Conservation (phyloP, 1,140 invertebrate species). For the Euglossa dilemma region DNA sequence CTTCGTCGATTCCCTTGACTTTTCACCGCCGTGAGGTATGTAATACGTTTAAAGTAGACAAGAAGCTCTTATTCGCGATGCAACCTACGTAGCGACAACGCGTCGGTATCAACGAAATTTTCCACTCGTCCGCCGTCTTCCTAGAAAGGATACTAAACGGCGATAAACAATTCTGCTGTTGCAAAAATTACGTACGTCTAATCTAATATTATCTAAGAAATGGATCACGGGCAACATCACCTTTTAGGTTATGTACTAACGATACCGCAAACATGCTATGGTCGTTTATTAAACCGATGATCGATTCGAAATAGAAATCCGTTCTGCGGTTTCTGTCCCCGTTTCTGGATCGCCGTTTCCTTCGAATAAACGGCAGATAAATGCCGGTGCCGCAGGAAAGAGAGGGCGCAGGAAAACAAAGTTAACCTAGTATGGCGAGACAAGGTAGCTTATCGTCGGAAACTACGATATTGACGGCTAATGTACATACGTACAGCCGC, state of each 20-base stretch:
- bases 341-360: neutral
- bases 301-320: neutral
- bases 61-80: conserved; percentile 39
- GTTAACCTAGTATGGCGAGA: conserved; percentile 7
- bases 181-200: neutral
- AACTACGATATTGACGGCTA: conserved; percentile 48
- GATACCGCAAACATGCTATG: neutral
- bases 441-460: conserved; percentile 45
- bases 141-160: neutral
- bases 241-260: neutral
- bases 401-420: neutral
- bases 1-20: conserved; percentile 63
- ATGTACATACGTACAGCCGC: conserved; percentile 28
- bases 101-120: conserved; percentile 40
- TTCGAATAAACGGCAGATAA: neutral
- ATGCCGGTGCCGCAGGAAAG: neutral
- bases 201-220: neutral
- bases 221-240: neutral
- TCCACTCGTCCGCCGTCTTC: neutral
- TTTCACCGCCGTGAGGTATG: conserved; percentile 58
- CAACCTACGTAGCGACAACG: conserved; percentile 3
- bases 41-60: conserved; percentile 43
- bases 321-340: too few relatives aligned
- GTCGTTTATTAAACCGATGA: neutral
- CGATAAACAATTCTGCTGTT: neutral